Base-by-base conservation (phyloP, 2,888 invertebrate genomes). In the Rotaria magnacalcarata region DNA sequence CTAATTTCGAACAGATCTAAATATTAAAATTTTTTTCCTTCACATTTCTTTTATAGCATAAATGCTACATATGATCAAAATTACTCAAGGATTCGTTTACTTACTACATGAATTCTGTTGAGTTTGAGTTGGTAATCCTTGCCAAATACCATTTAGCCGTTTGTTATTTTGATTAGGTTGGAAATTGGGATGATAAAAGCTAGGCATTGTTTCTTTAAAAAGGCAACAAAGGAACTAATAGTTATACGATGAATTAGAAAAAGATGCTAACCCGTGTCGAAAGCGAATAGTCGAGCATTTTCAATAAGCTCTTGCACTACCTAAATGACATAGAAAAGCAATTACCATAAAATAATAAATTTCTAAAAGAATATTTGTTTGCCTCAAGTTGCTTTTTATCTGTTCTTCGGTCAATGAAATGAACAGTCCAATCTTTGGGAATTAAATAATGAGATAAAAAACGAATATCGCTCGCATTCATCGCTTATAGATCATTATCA, bases 381-480 rank as follows among this genome's bases (percentile, higher is more conserved):
- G 47, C 80, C n/a, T 47, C 47, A n/a, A 80, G 43, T 47, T 80
- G 80, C 4, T 24, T 11, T 47, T 47, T 8, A 80, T 47, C 10
- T n/a, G 80, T 80, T 80, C 47, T 43, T 47, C 80, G 80, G 47
- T 80, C 80, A 47, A 80, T 80, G 11, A 80, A 24, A 47, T 80
- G 80, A 80, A 80, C n/a, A 10, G 47, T 80, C 80, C 80, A 80
- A 47, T 80, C 80, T 47, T 24, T 47, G 24, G 80, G 80, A 80
- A 80, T 80, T 80, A 47, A 47, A 47, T 80, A 80, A 80, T 47
- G 47, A 11, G 80, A 47, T 80, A 80, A 47, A 47, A 80, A n/a
- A 47, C 80, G 80, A 47, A 80, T 80, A 24, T 80, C 80, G 47
- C 47, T 47, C 24, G 47, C 43, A 47, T 80, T 47, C 80, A 80